Conservation (phyloP, 2,797 vertebrate genomes). For the Sebastes umbrosus region DNA sequence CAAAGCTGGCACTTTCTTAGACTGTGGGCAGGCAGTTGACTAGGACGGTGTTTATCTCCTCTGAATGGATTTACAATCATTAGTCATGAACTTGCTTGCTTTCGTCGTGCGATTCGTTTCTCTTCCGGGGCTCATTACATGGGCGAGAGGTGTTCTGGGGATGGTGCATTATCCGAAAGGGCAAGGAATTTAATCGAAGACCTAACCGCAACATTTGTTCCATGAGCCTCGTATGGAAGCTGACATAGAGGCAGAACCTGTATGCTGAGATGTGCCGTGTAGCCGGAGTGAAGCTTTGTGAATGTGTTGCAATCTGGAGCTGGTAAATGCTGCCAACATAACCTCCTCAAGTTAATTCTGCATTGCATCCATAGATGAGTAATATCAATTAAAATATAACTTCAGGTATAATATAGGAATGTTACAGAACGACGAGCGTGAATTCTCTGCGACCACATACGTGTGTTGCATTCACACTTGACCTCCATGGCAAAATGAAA, state of each 20-base stretch:
- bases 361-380: neutral
- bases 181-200: slow-evolving; percentile 25
- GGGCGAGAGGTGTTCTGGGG: slow-evolving; percentile 34
- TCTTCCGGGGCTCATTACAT: slow-evolving; percentile 61
- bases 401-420: neutral
- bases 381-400: neutral
- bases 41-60: slow-evolving; percentile 45
- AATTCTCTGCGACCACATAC: neutral
- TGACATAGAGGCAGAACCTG: slow-evolving; percentile 20
- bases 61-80: slow-evolving; percentile 71
- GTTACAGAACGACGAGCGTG: neutral
- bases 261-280: slow-evolving; percentile 1
- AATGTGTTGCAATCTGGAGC: slow-evolving; percentile 16
- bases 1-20: slow-evolving; percentile 68
- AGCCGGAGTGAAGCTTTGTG: neutral
- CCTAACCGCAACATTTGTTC: slow-evolving; percentile 20
- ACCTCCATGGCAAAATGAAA: neutral
- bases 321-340: slow-evolving; percentile 17
- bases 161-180: slow-evolving; percentile 21
- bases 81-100: slow-evolving; percentile 71
- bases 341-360: neutral
- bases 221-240: neutral
- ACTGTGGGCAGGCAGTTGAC: slow-evolving; percentile 58
- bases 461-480: neutral
- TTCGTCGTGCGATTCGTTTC: slow-evolving; percentile 56